Evolutionary conservation across 1,140 invertebrate genomes (phyloP), one percentile per base, ranked within the genome.

Genomic region (Drosophila orena): DNA sequence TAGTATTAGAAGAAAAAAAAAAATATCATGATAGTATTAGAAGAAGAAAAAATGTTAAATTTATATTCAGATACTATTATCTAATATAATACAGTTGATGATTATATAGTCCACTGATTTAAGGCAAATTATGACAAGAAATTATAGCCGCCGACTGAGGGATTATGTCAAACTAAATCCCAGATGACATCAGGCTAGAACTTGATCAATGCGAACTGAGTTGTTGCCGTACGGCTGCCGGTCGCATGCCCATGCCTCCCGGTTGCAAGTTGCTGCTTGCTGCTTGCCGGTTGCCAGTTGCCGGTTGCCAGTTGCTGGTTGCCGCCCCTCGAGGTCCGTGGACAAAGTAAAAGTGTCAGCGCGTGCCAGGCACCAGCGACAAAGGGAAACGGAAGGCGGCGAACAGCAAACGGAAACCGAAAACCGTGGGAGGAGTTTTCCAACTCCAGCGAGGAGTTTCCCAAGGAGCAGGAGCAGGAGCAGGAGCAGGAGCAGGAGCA

Each of bases 341-440:
- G 79, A 74, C 84, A 58, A 79, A 89, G 84, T 89, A 89, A 89
- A 89, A 89, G 84, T 89, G 84, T 89, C 84, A 89, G 84, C 84
- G 77, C 75, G 84, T 89, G 84, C 84, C 84, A 69, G 84, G 84
- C 80, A 89, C 84, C 53, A 78, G 49, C 35, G 55, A 35, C 71
- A 35, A 34, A 54, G 59, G 50, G 66, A 47, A 43, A 56, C 24
- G 40, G 34, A 44, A 66, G 42, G 46, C 30, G 62, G 20, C 37
- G 40, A 54, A 50, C 37, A 50, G 12, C 54, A 75, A 73, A 57
- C 44, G 38, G 60, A 73, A 78, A 61, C 44, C n/a, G 43, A 60
- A 72, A 46, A 46, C 59, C 43, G 35, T 34, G 24, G 49, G 43
- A 50, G 56, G 46, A 49, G 46, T 49, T 15, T 15, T 49, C 46